Percentiles rank a stretch among this genome's conserved stretches.
Conservation (phyloP, 2,113 vertebrate species). For the Hiodon tergisus region DNA sequence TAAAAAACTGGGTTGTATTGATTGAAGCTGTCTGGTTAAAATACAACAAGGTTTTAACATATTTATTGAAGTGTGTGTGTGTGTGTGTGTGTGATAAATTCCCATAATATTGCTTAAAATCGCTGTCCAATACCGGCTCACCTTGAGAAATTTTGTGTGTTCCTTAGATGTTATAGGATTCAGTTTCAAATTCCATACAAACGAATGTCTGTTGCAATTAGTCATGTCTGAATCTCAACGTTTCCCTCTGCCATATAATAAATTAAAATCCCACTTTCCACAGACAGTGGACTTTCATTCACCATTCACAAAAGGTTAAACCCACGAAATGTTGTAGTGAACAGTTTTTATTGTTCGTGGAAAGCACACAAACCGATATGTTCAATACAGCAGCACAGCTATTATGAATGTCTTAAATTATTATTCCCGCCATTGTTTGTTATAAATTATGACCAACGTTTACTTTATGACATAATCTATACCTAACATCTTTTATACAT, state of each 20-base stretch:
- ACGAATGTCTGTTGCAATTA: too few relatives aligned
- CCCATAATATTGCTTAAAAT: too few relatives aligned
- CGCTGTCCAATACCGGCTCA: too few relatives aligned
- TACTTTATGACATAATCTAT: conserved; percentile 20
- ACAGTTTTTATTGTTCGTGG: conserved; percentile 41
- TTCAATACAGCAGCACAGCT: conserved; percentile 47
- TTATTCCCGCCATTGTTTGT: background rate
- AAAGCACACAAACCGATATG: conserved; percentile 54
- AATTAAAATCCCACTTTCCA: too few relatives aligned
- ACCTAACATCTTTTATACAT: conserved; percentile 21
- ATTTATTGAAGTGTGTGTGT: background rate
- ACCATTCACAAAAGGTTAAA: background rate
- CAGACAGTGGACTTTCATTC: background rate
- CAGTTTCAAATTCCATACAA: too few relatives aligned
- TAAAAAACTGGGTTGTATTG: conserved; percentile 45
- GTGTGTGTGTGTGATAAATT: background rate
- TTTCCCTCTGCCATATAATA: too few relatives aligned
- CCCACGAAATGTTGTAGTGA: background rate
- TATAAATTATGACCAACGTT: background rate
- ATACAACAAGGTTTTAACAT: background rate
- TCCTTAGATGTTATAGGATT: too few relatives aligned
- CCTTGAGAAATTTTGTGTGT: too few relatives aligned
- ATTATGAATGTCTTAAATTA: background rate
- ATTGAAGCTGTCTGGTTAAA: conserved; percentile 38
- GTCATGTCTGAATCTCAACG: too few relatives aligned